phyloP scores from a whole-genome alignment of 2,113 vertebrate genomes.

The Clupea harengus region DNA sequence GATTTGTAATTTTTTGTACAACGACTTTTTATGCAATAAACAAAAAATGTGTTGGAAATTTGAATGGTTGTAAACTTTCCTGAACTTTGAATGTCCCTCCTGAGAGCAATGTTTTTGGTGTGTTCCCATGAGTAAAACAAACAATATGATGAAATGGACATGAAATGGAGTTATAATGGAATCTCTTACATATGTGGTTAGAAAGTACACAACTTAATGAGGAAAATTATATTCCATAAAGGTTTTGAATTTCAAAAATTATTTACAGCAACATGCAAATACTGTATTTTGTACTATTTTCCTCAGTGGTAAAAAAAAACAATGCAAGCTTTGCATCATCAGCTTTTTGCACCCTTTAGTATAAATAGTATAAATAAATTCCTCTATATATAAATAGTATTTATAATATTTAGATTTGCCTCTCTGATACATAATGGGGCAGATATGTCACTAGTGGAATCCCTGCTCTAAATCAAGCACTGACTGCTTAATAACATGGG shows the following conservation, averaged over 20 bases:
- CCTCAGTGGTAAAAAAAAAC: conserved; percentile 54
- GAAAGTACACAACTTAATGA: conserved; percentile 30
- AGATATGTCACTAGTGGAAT: conserved; percentile 39
- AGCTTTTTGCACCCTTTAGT: conserved; percentile 46
- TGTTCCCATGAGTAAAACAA: conserved; percentile 39
- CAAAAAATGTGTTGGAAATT: conserved; percentile 26
- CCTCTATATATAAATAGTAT: conserved; percentile 63
- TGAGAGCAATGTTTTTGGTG: conserved; percentile 24
- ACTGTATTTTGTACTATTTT: conserved; percentile 44
- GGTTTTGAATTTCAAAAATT: conserved; percentile 31
- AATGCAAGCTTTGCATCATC: conserved; percentile 60
- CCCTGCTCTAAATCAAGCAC: conserved; percentile 26
- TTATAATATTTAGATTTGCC: conserved; percentile 29
- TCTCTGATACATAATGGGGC: conserved; percentile 38
- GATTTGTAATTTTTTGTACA: conserved; percentile 5
- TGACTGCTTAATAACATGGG: background rate
- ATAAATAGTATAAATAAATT: conserved; percentile 76
- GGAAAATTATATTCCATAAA: background rate
- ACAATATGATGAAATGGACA: background rate
- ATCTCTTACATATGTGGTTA: conserved; percentile 25
- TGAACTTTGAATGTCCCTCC: conserved; percentile 9
- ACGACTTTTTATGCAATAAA: background rate
- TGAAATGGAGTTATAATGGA: conserved; percentile 6
- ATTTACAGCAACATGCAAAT: conserved; percentile 66
- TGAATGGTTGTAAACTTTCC: conserved; percentile 31